These are phyloP conservation scores for Zygaena filipendulae DNA, from an alignment of 2,888 invertebrate species.

Conservation along the genomic window DNA sequence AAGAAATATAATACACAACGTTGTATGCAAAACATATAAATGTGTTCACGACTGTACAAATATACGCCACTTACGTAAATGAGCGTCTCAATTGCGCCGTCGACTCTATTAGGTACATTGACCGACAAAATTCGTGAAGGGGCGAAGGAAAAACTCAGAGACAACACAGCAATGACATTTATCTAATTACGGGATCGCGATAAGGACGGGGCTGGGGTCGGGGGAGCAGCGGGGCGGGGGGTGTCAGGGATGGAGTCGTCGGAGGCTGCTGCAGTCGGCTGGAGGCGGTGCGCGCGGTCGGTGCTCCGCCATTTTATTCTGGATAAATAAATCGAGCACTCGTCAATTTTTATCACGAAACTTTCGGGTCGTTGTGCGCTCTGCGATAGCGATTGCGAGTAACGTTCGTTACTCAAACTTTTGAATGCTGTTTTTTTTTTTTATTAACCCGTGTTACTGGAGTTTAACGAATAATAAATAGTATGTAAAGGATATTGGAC, in stretches of 20 bases:
- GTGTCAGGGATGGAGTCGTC: slow-evolving; percentile 23
- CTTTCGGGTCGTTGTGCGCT: slow-evolving; percentile 3
- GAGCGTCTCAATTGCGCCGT: slow-evolving; percentile 29
- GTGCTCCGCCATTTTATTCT: slow-evolving; percentile 2
- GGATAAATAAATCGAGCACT: no score
- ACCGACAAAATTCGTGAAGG: slow-evolving; percentile 28
- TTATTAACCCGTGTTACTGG: no score
- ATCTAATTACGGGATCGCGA: slow-evolving; percentile 65
- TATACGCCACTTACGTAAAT: slow-evolving; percentile 16
- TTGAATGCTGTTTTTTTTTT: slow-evolving; percentile 12
- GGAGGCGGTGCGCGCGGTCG: slow-evolving; percentile 21
- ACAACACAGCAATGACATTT: slow-evolving; percentile 63
- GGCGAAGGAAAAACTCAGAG: slow-evolving; percentile 31
- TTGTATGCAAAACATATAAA: slow-evolving; percentile 7
- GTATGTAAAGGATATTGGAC: no score
- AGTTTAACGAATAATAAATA: no score
- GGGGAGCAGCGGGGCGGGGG: slow-evolving; percentile 23
- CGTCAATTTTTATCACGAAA: no score
- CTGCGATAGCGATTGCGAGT: no score
- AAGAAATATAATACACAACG: slow-evolving; percentile 16
- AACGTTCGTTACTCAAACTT: no score
- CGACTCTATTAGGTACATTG: background rate
- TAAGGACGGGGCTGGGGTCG: slow-evolving; percentile 36
- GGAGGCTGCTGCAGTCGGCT: slow-evolving; percentile 40
- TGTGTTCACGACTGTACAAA: slow-evolving; percentile 9